Evolutionary conservation across 30 jellyfish, hydroid and myxozoan species (phyloP).

Genomic region (Aurelia aurita): DNA sequence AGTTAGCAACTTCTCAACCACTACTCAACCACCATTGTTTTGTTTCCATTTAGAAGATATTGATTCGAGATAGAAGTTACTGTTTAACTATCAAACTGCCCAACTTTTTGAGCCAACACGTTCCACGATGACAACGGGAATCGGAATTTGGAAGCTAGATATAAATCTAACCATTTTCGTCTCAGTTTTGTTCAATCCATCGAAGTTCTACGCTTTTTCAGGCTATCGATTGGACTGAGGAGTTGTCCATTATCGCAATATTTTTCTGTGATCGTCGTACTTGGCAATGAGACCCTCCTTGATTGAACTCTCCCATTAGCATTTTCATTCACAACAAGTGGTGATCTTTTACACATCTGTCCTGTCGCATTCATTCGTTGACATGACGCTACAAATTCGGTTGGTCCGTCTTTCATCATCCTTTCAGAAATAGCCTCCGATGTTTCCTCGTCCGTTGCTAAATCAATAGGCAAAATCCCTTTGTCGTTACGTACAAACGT

Average conservation of each 20-base stretch:
- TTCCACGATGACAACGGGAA: too few relatives aligned
- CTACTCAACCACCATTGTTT: too few relatives aligned
- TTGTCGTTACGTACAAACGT: slow-evolving; percentile 43
- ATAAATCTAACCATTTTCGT: too few relatives aligned
- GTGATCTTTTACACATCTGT: slow-evolving; percentile 13
- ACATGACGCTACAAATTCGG: slow-evolving; percentile 58
- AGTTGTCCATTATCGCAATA: not conserved
- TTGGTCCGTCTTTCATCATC: slow-evolving; percentile 68
- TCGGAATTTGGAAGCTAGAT: too few relatives aligned
- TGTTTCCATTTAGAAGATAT: too few relatives aligned
- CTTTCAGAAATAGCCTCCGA: slow-evolving; percentile 34
- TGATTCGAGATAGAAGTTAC: too few relatives aligned
- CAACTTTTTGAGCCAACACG: too few relatives aligned
- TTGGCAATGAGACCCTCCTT: slow-evolving; percentile 51
- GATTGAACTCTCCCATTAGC: not conserved
- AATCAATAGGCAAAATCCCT: slow-evolving; percentile 52
- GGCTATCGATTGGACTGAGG: not conserved
- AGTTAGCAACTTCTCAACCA: too few relatives aligned
- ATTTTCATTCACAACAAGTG: not conserved
- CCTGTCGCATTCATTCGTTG: slow-evolving; percentile 40
- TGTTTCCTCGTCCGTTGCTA: slow-evolving; percentile 18
- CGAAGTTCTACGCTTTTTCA: slow-evolving; percentile 1
- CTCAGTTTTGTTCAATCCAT: not conserved
- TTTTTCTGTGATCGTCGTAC: not conserved
- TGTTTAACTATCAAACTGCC: too few relatives aligned